These are phyloP conservation scores for Orgyia antiqua DNA, from an alignment of 2,888 invertebrate genomes.

Conservation along the genomic window DNA sequence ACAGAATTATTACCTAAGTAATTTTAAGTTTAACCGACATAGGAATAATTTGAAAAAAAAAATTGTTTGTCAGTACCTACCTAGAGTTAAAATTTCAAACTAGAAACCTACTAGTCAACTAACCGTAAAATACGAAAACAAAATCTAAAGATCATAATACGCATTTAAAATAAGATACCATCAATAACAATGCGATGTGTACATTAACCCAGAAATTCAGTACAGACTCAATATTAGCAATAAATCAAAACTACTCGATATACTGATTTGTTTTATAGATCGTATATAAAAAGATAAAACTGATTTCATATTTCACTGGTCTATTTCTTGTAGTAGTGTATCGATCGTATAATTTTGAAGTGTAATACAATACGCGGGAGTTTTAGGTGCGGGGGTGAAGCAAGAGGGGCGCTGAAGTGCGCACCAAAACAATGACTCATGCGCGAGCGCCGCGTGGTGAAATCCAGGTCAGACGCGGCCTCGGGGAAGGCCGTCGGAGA, in stretches of 20 bases:
- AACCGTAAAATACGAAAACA: too few relatives aligned
- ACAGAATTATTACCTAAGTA: too few relatives aligned
- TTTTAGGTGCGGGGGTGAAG: constrained; percentile 12
- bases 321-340: constrained; percentile 14
- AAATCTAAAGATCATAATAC: too few relatives aligned
- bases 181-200: constrained; percentile 9
- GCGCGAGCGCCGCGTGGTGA: constrained; percentile 37
- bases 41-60: too few relatives aligned
- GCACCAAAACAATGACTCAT: constrained; percentile 60
- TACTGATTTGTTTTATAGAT: constrained; percentile 20
- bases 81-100: too few relatives aligned
- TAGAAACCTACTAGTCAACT: too few relatives aligned
- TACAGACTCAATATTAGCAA: constrained; percentile 6
- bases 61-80: too few relatives aligned
- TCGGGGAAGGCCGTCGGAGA: constrained; percentile 50
- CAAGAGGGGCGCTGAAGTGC: constrained; percentile 16
- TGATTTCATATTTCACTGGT: constrained; percentile 8
- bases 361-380: constrained; percentile 28
- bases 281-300: constrained; percentile 12
- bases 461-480: constrained; percentile 64
- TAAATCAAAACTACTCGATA: constrained; percentile 15
- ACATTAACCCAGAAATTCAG: constrained; percentile 19
- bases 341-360: constrained; percentile 14
- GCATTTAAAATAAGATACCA: too few relatives aligned
- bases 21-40: too few relatives aligned